Evolutionary conservation across 1,140 invertebrate genomes (phyloP).

Genomic region (Lasioglossum baleicum): DNA sequence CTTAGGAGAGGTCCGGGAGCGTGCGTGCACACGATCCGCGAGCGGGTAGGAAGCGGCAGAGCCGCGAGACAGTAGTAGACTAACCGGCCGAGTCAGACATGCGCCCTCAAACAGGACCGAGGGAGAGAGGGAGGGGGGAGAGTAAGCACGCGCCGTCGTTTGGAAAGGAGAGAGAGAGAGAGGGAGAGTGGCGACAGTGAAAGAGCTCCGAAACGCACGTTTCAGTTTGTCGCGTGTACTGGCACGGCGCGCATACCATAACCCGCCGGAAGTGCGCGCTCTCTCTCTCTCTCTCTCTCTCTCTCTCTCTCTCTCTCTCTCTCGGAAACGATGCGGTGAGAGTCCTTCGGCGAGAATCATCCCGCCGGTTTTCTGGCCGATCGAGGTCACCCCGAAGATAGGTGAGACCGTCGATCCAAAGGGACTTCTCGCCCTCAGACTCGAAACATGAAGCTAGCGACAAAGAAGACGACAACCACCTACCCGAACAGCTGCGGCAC

Average conservation of each 20-base stretch:
- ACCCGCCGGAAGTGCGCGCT: neutral
- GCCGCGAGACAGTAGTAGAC: slow-evolving; percentile 48
- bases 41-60: neutral
- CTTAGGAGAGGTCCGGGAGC: too few relatives aligned
- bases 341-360: neutral
- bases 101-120: slow-evolving; percentile 57
- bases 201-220: slow-evolving; percentile 64
- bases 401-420: neutral
- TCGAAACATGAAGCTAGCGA: neutral
- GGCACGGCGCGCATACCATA: slow-evolving; percentile 55
- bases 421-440: neutral
- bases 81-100: slow-evolving; percentile 67
- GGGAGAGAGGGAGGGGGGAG: slow-evolving; percentile 49
- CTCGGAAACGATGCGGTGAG: slow-evolving; percentile 5
- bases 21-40: neutral
- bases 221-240: slow-evolving; percentile 71
- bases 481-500: neutral
- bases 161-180: slow-evolving; percentile 18
- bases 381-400: neutral
- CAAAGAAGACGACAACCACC: too few relatives aligned
- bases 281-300: neutral
- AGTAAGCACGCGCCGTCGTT: neutral
- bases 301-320: neutral
- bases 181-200: slow-evolving; percentile 44
- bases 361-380: neutral